Base-by-base conservation (phyloP, 2,113 vertebrate genomes). In the Anolis sagrei region DNA sequence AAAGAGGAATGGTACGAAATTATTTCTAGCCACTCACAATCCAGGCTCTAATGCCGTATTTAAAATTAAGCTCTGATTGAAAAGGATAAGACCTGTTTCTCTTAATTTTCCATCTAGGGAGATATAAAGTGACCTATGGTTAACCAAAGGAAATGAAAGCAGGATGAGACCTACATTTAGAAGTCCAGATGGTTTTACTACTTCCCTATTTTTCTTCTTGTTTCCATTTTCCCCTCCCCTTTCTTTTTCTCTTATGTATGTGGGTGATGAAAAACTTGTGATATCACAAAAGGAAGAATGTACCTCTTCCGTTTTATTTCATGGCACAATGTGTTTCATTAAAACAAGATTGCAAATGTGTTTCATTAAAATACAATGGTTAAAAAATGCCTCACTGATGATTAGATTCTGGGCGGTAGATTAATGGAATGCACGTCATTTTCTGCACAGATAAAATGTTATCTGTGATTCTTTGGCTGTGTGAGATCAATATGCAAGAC, bases 311-410 rank as follows among this genome's bases (percentile, higher is more conserved):
- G 89, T 86, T 92, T 92, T 84, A 89, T 93, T 93, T 93, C 89
- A 90, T 54, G 75, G 75, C 84, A 95, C 94, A 95, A 95, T 9
- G 93, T 95, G 94, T 96, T 96, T 94, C 95, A 96, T 95, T 95
- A 95, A 95, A 95, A 88, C 74, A 87, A 94, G 80, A 87, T 93
- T 91, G 84, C 92, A 92, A 90, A 96, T 86, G 95, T 96, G 95
- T 96, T 96, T 95, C 95, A 96, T 96, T 95, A 96, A 96, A 96
- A 88, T 73, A 92, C 95, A 93, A 95, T 95, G 92, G 91, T 83
- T 83, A 86, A 34, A 27, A 93, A 92, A 90, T 92, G 86, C 77
- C 89, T 88, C 85, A 68, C 90, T 92, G 87, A 95, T 93, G 89
- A 84, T 76, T 89, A 83, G 77, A 61, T 90, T 72, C 81, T 88